Percentiles rank a stretch among this genome's conserved stretches.
Conservation (phyloP, 2,113 vertebrate species). For the Albula goreensis region DNA sequence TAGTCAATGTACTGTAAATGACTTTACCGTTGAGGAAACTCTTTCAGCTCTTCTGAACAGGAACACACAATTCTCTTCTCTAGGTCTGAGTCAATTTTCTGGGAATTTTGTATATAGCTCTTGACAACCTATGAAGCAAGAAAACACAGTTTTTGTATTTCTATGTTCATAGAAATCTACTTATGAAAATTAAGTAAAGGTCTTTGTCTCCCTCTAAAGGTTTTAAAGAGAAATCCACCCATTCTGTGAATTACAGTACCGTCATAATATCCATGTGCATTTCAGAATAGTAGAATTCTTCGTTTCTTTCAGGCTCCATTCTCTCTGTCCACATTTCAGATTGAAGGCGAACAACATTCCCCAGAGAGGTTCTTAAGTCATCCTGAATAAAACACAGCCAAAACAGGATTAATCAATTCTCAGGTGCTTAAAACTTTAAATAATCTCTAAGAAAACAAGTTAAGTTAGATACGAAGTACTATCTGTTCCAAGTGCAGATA, state of each 20-base stretch:
- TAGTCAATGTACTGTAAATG: background rate
- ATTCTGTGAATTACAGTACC: conserved; percentile 40
- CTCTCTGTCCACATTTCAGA: conserved; percentile 47
- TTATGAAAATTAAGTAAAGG: background rate
- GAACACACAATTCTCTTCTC: conserved; percentile 45
- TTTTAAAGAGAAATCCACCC: background rate
- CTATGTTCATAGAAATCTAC: background rate
- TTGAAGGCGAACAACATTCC: conserved; percentile 49
- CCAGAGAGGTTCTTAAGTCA: conserved; percentile 47
- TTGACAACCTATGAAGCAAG: conserved; percentile 51
- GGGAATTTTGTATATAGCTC: background rate
- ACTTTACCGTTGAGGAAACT: conserved; percentile 61
- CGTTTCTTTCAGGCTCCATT: conserved; percentile 46
- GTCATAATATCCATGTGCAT: conserved; percentile 65
- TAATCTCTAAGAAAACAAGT: background rate
- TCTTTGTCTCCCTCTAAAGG: background rate
- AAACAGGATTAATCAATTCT: background rate
- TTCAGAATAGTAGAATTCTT: conserved; percentile 45
- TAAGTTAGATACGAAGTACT: background rate
- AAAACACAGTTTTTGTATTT: background rate
- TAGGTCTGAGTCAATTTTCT: conserved; percentile 52
- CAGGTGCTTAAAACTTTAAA: background rate
- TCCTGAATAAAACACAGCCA: conserved; percentile 41
- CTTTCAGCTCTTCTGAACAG: conserved; percentile 56
- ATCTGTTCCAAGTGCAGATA: background rate